Evolutionary conservation across 2,888 invertebrate genomes (phyloP).

Genomic region (Melieria picta): DNA sequence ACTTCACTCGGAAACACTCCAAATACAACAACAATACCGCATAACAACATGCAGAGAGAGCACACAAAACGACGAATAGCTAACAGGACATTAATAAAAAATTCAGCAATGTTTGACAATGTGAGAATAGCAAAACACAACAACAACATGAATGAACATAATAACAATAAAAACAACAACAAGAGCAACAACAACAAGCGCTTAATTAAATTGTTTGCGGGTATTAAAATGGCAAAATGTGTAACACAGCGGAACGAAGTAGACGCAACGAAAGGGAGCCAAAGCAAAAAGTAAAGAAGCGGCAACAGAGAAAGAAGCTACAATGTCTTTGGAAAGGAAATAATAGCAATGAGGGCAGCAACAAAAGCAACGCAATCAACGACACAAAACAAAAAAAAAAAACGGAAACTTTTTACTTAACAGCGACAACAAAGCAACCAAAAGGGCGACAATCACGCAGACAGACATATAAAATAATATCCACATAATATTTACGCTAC

Average conservation of each 20-base stretch:
- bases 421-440: no score
- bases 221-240: constrained; percentile 25
- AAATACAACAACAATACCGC: no score
- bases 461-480: constrained; percentile 26
- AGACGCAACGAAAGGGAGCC: neutral
- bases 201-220: constrained; percentile 35
- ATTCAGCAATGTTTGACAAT: constrained; percentile 5
- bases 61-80: neutral
- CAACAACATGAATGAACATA: constrained; percentile 19
- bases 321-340: neutral
- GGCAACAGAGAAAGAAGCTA: neutral
- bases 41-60: no score
- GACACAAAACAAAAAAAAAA: neutral
- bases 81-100: constrained; percentile 28
- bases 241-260: neutral
- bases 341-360: neutral
- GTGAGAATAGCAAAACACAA: constrained; percentile 3
- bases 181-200: constrained; percentile 13
- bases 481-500: constrained; percentile 26
- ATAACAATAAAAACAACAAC: neutral
- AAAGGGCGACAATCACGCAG: neutral
- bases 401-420: neutral
- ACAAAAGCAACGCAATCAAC: neutral
- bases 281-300: neutral
- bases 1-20: no score